Percentiles rank a stretch among this genome's conserved stretches.
These are phyloP conservation scores for Sipha flava DNA, from an alignment of 1,140 invertebrate genomes.

Conservation along the genomic window DNA sequence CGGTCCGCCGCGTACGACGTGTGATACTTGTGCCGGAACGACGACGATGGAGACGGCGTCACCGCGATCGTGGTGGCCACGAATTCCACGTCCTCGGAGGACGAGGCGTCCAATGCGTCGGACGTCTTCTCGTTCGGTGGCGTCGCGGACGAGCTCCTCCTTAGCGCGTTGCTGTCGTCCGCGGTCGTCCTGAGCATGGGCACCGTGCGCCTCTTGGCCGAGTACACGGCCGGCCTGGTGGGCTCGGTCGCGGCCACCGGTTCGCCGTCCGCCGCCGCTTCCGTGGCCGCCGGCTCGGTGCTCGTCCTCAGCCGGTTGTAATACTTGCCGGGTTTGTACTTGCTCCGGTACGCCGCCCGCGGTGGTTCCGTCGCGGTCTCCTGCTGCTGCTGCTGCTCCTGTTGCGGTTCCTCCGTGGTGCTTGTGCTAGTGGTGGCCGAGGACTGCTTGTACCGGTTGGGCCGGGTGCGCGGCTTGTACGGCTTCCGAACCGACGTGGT, in stretches of 20 bases:
- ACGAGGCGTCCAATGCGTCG: not conserved
- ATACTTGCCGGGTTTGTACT: constrained; percentile 39
- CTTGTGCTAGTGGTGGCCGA: constrained; percentile 34
- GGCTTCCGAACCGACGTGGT: constrained; percentile 8
- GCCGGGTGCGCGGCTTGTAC: constrained; percentile 35
- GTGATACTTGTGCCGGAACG: not conserved
- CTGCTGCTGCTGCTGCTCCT: constrained; percentile 38
- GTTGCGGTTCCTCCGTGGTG: constrained; percentile 43
- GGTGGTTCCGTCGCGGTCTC: not conserved
- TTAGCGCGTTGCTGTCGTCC: not conserved
- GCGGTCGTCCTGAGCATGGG: constrained; percentile 13
- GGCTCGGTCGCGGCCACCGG: constrained; percentile 2
- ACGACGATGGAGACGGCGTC: not conserved
- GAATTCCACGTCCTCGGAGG: not conserved
- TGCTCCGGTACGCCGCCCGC: constrained; percentile 22
- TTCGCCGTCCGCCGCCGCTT: constrained; percentile 5
- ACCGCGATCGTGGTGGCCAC: not conserved
- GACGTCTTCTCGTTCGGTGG: not conserved
- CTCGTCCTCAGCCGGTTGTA: constrained; percentile 40
- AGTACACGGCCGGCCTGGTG: constrained; percentile 37
- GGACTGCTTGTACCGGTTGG: constrained; percentile 35
- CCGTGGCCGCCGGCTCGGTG: constrained; percentile 33
- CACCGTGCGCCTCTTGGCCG: constrained; percentile 38
- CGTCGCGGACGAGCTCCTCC: not conserved
- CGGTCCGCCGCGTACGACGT: constrained; percentile 44